Percentiles rank a stretch among this genome's conserved stretches.
phyloP scores from a whole-genome alignment of 2,113 vertebrate species.

The Tor tambroides region DNA sequence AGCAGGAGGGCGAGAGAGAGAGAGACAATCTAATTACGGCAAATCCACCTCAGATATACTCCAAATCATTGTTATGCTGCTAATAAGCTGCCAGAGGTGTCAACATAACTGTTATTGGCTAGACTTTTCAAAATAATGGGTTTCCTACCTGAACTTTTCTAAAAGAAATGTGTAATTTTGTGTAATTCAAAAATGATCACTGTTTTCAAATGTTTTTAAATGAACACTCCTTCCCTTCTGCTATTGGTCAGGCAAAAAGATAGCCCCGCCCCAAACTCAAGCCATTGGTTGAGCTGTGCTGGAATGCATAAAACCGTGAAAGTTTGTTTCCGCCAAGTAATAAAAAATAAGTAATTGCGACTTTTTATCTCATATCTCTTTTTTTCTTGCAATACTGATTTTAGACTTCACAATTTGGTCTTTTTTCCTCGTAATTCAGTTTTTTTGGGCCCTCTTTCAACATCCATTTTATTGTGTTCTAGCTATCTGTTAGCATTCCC shows the following conservation, averaged over 20 bases:
- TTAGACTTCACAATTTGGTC: too few relatives aligned
- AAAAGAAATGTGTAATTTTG: neutral
- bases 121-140: constrained; percentile 46
- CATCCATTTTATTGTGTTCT: fast-evolving
- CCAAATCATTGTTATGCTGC: constrained; percentile 47
- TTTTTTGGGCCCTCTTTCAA: neutral
- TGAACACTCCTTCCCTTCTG: neutral
- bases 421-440: too few relatives aligned
- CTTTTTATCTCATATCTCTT: too few relatives aligned
- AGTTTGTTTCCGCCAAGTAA: too few relatives aligned
- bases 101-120: constrained; percentile 25
- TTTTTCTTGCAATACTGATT: too few relatives aligned
- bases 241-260: neutral
- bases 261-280: neutral
- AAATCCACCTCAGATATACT: constrained; percentile 43
- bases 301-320: too few relatives aligned
- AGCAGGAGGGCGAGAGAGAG: constrained; percentile 1
- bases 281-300: too few relatives aligned
- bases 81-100: constrained; percentile 53
- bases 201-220: neutral
- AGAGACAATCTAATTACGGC: constrained; percentile 53
- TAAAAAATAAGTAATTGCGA: too few relatives aligned
- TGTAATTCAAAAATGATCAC: neutral
- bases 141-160: constrained; percentile 25
- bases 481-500: neutral